phyloP scores from a whole-genome alignment of 1,140 invertebrate genomes.

The Dysdera silvatica region DNA sequence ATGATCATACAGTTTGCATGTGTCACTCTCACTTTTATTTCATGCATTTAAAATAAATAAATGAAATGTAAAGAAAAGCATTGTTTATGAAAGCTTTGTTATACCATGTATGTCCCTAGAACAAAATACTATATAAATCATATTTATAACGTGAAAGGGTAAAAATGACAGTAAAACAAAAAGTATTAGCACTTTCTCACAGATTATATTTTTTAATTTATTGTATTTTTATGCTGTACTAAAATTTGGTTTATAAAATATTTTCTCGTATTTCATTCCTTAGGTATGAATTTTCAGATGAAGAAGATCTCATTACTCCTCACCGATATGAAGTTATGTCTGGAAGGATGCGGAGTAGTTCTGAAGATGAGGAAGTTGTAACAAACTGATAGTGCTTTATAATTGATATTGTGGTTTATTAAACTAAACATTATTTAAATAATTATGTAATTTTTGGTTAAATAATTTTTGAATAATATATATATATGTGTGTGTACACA shows the following conservation, averaged over 20 bases:
- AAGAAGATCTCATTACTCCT: constrained; percentile 27
- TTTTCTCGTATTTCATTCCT: neutral
- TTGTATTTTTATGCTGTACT: too few relatives aligned
- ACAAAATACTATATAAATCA: neutral
- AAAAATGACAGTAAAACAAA: neutral
- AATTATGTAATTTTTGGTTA: too few relatives aligned
- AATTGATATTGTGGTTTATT: too few relatives aligned
- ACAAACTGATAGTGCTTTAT: too few relatives aligned
- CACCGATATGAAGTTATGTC: constrained; percentile 17
- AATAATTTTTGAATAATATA: too few relatives aligned
- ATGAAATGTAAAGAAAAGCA: too few relatives aligned
- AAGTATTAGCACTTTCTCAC: neutral
- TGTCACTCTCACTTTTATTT: too few relatives aligned
- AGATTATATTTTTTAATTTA: neutral
- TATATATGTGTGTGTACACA: too few relatives aligned
- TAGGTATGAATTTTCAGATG: constrained; percentile 31
- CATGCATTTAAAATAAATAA: too few relatives aligned
- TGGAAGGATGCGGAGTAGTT: constrained; percentile 22
- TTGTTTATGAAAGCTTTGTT: neutral
- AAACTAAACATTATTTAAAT: too few relatives aligned
- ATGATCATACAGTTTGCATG: too few relatives aligned
- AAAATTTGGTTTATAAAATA: neutral
- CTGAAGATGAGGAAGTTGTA: constrained; percentile 26
- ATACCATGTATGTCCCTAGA: neutral
- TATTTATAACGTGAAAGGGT: neutral